Evolutionary conservation across 2,797 vertebrate genomes (phyloP).

Genomic region (Dipus sagitta): DNA sequence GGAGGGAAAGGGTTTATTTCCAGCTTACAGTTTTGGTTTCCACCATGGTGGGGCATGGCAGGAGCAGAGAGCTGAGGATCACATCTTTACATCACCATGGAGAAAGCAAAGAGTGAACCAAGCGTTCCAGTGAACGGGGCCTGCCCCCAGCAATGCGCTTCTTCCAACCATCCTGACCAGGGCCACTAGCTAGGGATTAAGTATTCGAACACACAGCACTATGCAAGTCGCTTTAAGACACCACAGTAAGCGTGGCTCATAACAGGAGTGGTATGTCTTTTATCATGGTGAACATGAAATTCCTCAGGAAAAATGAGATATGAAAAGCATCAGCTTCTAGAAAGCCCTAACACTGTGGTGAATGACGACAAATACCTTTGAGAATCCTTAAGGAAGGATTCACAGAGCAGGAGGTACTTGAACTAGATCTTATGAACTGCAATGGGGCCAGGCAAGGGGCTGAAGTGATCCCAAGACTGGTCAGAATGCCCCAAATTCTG

Average conservation of each 20-base stretch:
- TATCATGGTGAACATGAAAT: neutral
- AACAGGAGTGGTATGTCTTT: neutral
- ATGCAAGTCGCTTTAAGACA: no score
- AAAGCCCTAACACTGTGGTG: neutral
- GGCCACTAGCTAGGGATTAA: no score
- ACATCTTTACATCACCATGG: no score
- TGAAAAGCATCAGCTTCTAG: neutral
- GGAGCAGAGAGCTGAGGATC: no score
- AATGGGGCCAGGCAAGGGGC: neutral
- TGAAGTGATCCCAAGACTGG: neutral
- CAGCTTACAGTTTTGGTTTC: no score
- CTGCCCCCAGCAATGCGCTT: no score
- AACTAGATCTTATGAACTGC: neutral
- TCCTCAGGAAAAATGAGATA: neutral
- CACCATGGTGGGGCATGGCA: no score
- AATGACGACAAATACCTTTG: neutral
- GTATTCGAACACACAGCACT: no score
- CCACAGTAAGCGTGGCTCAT: neutral
- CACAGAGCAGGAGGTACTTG: neutral
- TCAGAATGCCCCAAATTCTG: neutral
- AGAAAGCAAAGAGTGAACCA: no score
- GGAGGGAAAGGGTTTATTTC: no score
- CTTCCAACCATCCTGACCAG: no score
- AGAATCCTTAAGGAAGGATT: conserved; percentile 3
- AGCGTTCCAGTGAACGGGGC: no score